Evolutionary conservation across 1,140 invertebrate genomes (phyloP), one percentile per base, ranked within the genome.

Genomic region (Psix sp.): DNA sequence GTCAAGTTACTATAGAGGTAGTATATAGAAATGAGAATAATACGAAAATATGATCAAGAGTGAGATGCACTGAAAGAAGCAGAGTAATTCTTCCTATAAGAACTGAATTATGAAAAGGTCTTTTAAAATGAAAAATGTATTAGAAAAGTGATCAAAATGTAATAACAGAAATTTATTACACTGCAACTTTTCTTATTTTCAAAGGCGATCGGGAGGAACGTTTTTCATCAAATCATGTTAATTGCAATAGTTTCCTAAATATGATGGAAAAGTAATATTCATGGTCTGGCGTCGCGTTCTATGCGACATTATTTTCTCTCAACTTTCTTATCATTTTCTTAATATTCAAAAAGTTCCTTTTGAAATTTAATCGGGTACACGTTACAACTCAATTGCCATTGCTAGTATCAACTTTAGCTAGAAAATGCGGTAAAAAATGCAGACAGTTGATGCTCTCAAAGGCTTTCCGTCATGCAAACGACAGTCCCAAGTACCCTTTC

Each of bases 351-450:
- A 26, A 35, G 29, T 43, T 52, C 31, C 46, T 48, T 63, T 52
- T 63, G 38, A 52, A 6, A 52, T 63, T 63, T 36, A 45, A 63
- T 52, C 48, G 13, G 1, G 38, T 17, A 43, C 9, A 36, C 48
- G 40, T 63, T 52, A 39, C 38, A 15, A 36, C 26, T 35, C n/a
- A 18, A 17, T 45, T 52, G 17, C 46, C 26, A 43, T 62, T 42
- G 36, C 38, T 31, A 15, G 46, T 18, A 42, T 42, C 11, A 51
- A 51, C 38, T 36, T 40, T 7, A 39, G 14, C 13, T 15, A 40
- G 13, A 11, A 5, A 48, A 43, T 17, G 11, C 15, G 18, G 17
- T 39, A 60, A 60, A 40, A 38, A 39, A 42, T 62, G 43, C 31
- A 40, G 46, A 35, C 38, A 39, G 33, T 62, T 33, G 16, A 11